phyloP scores from a whole-genome alignment of 1,140 invertebrate genomes.

The Lanistes nyassanus region DNA sequence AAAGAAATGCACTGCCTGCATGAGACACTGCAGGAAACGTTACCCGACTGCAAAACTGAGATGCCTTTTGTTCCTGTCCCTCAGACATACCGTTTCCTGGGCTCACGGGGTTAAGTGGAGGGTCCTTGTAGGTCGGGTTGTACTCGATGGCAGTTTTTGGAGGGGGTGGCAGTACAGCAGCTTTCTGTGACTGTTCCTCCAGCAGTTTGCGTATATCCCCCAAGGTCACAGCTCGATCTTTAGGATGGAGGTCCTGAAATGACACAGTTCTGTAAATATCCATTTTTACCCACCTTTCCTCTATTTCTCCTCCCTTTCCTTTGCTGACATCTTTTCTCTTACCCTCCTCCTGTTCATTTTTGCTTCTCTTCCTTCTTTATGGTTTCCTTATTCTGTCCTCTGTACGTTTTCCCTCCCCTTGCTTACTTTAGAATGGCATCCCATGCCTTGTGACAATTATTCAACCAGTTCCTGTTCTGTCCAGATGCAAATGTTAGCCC shows the following conservation, averaged over 20 bases:
- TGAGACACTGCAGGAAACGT: background rate
- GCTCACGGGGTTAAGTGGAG: constrained; percentile 54
- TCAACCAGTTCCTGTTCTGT: too few relatives aligned
- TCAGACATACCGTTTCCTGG: constrained; percentile 58
- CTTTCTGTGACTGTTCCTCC: constrained; percentile 35
- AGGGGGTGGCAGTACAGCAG: constrained; percentile 36
- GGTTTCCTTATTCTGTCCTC: too few relatives aligned
- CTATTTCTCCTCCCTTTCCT: too few relatives aligned
- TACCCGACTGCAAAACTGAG: background rate
- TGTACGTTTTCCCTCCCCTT: too few relatives aligned
- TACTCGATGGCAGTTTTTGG: constrained; percentile 48
- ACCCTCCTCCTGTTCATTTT: too few relatives aligned
- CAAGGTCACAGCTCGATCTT: constrained; percentile 44
- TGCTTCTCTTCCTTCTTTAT: too few relatives aligned
- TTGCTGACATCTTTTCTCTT: too few relatives aligned
- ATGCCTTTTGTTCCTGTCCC: background rate
- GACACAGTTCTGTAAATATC: too few relatives aligned
- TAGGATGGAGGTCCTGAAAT: constrained; percentile 24
- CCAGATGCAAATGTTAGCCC: too few relatives aligned
- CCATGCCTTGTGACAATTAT: too few relatives aligned
- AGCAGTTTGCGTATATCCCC: constrained; percentile 56
- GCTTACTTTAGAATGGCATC: too few relatives aligned
- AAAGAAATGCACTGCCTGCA: background rate
- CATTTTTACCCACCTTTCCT: too few relatives aligned
- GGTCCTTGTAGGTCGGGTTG: constrained; percentile 50